These are phyloP conservation scores for Macropis europaea DNA, from an alignment of 2,888 invertebrate species.

Conservation along the genomic window DNA sequence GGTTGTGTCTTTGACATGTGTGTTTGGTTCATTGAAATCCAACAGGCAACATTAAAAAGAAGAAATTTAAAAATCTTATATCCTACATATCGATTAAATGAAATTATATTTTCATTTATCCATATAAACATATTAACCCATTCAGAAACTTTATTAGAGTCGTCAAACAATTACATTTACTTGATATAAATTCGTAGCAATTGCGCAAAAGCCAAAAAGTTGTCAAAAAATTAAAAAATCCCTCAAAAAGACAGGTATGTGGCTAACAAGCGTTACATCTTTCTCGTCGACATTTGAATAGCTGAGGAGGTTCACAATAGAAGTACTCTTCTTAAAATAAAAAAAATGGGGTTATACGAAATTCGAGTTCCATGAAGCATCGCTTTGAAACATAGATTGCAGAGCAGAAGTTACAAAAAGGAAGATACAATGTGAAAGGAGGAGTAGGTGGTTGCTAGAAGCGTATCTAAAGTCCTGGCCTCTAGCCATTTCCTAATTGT, in stretches of 20 bases:
- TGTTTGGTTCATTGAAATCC: conserved; percentile 4
- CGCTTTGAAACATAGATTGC: conserved; percentile 19
- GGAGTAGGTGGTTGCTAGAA: conserved; percentile 40
- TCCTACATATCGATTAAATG: too few species aligned
- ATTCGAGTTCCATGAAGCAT: conserved; percentile 21
- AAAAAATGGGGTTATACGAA: conserved; percentile 9
- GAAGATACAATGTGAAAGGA: conserved; percentile 38
- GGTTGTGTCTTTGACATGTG: not conserved
- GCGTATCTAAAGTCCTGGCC: conserved; percentile 69
- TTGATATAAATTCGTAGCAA: too few species aligned
- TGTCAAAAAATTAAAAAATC: too few species aligned
- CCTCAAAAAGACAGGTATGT: too few species aligned
- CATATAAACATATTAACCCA: too few species aligned
- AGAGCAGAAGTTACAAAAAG: conserved; percentile 9
- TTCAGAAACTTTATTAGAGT: not conserved
- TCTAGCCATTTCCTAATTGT: conserved; percentile 75
- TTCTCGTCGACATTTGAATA: too few species aligned
- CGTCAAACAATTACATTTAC: not conserved
- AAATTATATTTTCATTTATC: too few species aligned
- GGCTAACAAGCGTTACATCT: too few species aligned
- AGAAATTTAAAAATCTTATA: too few species aligned
- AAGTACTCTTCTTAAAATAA: not conserved
- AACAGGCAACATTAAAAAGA: not conserved
- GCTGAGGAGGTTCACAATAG: too few species aligned
- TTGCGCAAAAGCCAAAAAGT: too few species aligned